Evolutionary conservation across 2,888 invertebrate species (phyloP).

Genomic region (Amaurobius ferox): DNA sequence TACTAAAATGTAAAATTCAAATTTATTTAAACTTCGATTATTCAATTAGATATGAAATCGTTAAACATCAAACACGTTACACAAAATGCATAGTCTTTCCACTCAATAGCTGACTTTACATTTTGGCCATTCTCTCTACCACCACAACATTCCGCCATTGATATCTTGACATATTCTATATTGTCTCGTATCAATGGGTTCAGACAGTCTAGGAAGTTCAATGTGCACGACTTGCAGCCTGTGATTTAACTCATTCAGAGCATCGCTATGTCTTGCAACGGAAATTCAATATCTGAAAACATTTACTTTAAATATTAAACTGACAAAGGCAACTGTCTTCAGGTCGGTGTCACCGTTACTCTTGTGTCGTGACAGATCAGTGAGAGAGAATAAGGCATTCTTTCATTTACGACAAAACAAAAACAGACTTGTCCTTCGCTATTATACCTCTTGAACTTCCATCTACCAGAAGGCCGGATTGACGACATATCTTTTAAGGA

Average conservation of each 20-base stretch:
- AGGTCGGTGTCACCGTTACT: no score
- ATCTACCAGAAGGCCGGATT: background rate
- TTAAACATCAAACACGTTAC: slow-evolving; percentile 18
- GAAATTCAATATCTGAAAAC: no score
- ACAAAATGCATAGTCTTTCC: no score
- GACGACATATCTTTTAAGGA: slow-evolving; percentile 25
- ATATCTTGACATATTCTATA: background rate
- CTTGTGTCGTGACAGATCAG: background rate
- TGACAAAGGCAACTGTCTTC: no score
- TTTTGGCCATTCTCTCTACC: background rate
- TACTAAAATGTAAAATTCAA: no score
- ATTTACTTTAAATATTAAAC: no score
- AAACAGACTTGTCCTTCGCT: slow-evolving; percentile 31
- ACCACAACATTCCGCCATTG: background rate
- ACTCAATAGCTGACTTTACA: background rate
- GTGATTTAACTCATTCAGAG: background rate
- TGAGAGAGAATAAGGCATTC: slow-evolving; percentile 9
- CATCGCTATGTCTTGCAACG: no score
- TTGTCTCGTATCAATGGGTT: background rate
- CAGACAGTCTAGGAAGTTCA: no score
- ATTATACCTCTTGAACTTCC: slow-evolving; percentile 14
- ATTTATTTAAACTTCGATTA: no score
- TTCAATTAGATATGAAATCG: no score
- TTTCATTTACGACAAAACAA: slow-evolving; percentile 30
- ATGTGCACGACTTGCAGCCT: background rate